These are phyloP conservation scores for Ceratina calcarata DNA, from an alignment of 1,140 invertebrate species.

Conservation along the genomic window DNA sequence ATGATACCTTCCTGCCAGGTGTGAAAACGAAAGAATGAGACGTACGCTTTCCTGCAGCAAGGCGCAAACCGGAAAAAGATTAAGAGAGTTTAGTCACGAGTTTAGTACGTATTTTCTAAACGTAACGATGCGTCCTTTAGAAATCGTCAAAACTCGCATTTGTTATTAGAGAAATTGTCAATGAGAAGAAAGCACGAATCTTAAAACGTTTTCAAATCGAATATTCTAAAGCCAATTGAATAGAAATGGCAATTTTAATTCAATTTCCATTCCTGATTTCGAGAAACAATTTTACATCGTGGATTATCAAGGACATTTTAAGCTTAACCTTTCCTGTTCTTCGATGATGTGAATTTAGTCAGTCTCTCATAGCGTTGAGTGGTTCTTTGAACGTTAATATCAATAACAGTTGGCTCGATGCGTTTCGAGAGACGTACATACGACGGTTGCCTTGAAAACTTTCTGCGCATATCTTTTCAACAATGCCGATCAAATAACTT, in stretches of 20 bases:
- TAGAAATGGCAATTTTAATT: neutral
- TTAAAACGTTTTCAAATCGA: no score
- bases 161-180: slow-evolving; percentile 8
- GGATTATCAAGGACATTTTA: no score
- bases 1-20: slow-evolving; percentile 58
- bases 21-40: slow-evolving; percentile 34
- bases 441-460: no score
- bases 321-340: neutral
- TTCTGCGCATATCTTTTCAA: no score
- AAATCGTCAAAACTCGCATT: neutral
- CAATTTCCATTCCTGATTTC: neutral
- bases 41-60: slow-evolving; percentile 32
- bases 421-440: no score
- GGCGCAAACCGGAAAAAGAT: slow-evolving; percentile 53
- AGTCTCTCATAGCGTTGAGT: slow-evolving; percentile 6
- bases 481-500: no score
- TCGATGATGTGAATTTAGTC: slow-evolving; percentile 23
- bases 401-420: slow-evolving; percentile 46
- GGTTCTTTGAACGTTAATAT: slow-evolving; percentile 50
- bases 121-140: neutral
- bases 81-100: slow-evolving; percentile 60
- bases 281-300: neutral
- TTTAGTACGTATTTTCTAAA: slow-evolving; percentile 10
- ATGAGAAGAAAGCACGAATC: neutral
- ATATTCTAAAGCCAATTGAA: no score